Evolutionary conservation across 2,888 invertebrate genomes (phyloP), one percentile per base, ranked within the genome.

Genomic region (Hemithea aestivaria): DNA sequence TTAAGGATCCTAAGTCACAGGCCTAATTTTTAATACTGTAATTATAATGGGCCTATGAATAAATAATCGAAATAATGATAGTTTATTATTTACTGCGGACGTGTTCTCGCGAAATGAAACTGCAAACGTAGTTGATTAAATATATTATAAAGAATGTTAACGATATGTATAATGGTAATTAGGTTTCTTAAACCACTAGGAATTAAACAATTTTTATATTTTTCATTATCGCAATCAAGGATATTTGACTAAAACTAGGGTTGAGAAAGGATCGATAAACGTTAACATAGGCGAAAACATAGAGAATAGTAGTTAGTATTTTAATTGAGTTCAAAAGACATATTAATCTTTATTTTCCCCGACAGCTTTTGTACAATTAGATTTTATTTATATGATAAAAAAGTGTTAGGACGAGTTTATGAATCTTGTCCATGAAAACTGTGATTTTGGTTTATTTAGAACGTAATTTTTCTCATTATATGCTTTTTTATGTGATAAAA

Each of bases 381-480:
- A 75, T 73, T 69, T 81, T 83, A 81, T 84, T 83, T 83, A 81
- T 80, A 73, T 48, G 67, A 62, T 65, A 72, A 72, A 69, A 70
- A 74, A 71, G 68, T 56, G 60, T 65, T 62, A 63, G 73, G 84
- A 61, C 85, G 75, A 78, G 78, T 79, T n/a, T 81, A 62, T 66
- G 66, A 82, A 78, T 73, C 72, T 82, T 80, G 83, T 82, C 82
- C 74, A 66, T 64, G 66, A 65, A 75, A 65, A 75, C 87, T 87
- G 85, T 87, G 85, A 87, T 87, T 85, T 87, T 81, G 81, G 81
- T 84, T 83, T 84, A 84, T 76, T 76, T 78, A 79, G 78, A 66
- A 61, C 64, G 73, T 84, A 84, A 76, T 75, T 70, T 70, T 71
- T 74, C 64, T 59, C 64, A 68, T 71, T 72, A 52, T 48, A 75